A percentile compares a stretch with the other conserved stretches of the same genome.
phyloP scores from a whole-genome alignment of 2,797 vertebrate species.

The Loris lydekkerianus region DNA sequence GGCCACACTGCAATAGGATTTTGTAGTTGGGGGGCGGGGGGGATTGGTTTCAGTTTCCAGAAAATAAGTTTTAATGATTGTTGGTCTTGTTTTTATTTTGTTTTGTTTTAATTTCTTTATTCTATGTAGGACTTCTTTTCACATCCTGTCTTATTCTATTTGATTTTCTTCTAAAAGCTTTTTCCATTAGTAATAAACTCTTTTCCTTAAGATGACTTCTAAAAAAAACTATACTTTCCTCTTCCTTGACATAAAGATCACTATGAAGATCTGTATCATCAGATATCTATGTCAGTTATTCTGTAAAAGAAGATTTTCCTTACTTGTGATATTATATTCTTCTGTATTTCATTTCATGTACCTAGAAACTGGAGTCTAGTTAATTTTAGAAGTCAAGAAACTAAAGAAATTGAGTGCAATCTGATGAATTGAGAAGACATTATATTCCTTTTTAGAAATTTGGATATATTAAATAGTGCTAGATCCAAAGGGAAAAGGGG shows the following conservation, averaged over 20 bases:
- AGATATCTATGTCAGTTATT: background rate
- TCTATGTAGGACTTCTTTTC: background rate
- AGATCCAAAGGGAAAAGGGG: background rate
- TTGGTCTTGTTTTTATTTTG: background rate
- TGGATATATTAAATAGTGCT: background rate
- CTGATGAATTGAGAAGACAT: background rate
- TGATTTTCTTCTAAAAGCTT: background rate
- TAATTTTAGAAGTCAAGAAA: background rate
- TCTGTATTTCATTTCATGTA: background rate
- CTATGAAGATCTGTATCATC: background rate
- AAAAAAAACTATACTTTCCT: background rate
- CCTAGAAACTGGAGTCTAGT: background rate
- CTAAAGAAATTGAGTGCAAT: background rate
- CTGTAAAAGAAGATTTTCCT: background rate
- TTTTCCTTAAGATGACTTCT: background rate
- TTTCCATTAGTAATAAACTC: background rate
- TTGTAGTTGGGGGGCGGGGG: background rate
- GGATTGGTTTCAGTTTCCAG: background rate
- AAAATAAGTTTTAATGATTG: background rate
- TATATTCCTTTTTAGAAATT: conserved; percentile 4
- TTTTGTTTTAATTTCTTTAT: background rate
- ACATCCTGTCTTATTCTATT: background rate
- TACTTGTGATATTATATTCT: background rate
- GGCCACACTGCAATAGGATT: background rate
- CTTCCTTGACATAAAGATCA: background rate